Evolutionary conservation across 1,140 invertebrate genomes (phyloP).

Genomic region (Drosophila virilis): DNA sequence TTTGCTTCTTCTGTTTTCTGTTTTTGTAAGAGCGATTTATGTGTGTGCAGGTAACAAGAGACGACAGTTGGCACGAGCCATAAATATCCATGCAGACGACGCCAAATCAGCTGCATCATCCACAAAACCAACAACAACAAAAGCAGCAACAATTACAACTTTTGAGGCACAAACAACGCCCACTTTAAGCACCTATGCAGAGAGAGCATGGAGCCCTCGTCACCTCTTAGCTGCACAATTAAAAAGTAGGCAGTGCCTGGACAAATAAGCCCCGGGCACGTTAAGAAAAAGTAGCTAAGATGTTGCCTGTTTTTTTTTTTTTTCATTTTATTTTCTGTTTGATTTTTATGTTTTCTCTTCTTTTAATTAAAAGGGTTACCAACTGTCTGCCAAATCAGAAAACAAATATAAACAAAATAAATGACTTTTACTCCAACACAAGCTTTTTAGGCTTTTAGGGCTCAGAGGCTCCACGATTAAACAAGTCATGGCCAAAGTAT

Average conservation of each 20-base stretch:
- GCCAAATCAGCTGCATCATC: constrained; percentile 76
- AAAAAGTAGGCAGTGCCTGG: constrained; percentile 63
- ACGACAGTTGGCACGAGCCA: constrained; percentile 73
- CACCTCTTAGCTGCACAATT: constrained; percentile 45
- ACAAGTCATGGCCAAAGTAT: constrained; percentile 64
- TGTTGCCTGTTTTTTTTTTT: constrained; percentile 10
- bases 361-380: constrained; percentile 73
- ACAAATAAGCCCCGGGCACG: constrained; percentile 60
- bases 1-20: constrained; percentile 13
- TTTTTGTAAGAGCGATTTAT: constrained; percentile 47
- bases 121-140: constrained; percentile 39
- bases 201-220: constrained; percentile 27
- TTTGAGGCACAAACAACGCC: constrained; percentile 54
- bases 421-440: constrained; percentile 70
- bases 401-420: constrained; percentile 74
- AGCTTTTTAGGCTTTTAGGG: constrained; percentile 44
- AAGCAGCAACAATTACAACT: constrained; percentile 64
- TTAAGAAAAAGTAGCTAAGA: constrained; percentile 37
- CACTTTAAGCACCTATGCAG: constrained; percentile 72
- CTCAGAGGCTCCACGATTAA: constrained; percentile 42
- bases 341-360: constrained; percentile 54
- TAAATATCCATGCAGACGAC: constrained; percentile 56
- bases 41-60: constrained; percentile 56
- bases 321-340: constrained; percentile 25
- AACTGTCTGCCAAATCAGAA: constrained; percentile 59